Conservation (phyloP, 2,888 invertebrate genomes). For the Stomorhina lunata region DNA sequence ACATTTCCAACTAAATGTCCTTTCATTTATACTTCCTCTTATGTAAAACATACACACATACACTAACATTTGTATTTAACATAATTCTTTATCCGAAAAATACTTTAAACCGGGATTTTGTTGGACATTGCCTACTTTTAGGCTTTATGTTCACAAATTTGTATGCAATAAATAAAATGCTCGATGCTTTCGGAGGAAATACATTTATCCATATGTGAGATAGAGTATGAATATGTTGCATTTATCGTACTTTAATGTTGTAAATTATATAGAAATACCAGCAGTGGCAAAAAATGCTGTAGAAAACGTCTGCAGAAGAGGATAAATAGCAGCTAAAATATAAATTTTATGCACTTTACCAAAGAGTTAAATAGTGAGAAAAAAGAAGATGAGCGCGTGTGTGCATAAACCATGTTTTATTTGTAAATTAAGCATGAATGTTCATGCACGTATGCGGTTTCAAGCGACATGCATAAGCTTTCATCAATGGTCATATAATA, state of each 20-base stretch:
- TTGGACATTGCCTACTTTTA: constrained; percentile 38
- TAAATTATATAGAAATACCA: no score
- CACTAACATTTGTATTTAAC: no score
- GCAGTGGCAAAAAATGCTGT: no score
- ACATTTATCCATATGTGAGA: no score
- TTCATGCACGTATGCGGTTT: constrained; percentile 53
- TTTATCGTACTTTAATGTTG: no score
- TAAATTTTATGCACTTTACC: no score
- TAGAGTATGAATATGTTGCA: no score
- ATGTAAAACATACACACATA: no score
- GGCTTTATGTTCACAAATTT: constrained; percentile 54
- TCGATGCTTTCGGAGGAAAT: no score
- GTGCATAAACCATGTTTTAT: constrained; percentile 12
- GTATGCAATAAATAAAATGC: constrained; percentile 42
- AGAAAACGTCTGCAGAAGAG: no score
- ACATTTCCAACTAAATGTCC: no score
- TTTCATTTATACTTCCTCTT: no score
- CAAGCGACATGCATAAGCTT: constrained; percentile 57
- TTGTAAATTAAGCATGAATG: constrained; percentile 55
- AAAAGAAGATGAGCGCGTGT: background rate
- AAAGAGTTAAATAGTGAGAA: background rate
- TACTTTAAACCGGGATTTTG: background rate
- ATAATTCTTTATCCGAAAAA: background rate
- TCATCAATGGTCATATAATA: constrained; percentile 58
- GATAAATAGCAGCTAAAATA: background rate